A percentile compares a stretch with the other conserved stretches of the same genome.
These are phyloP conservation scores for Antennarius maculatus DNA, from an alignment of 2,797 vertebrate species.

Conservation along the genomic window DNA sequence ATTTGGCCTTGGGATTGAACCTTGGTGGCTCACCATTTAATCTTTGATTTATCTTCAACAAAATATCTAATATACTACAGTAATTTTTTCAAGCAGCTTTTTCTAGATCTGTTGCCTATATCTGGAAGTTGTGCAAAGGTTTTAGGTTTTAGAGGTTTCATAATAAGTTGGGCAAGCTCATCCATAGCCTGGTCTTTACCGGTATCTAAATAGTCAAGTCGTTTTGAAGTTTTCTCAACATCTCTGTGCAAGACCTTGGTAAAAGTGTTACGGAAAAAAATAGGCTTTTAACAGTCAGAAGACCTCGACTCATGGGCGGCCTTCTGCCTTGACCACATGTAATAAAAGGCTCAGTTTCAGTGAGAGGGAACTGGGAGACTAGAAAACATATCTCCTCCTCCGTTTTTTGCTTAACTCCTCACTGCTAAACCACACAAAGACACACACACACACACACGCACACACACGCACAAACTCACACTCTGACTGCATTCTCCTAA, in stretches of 20 bases:
- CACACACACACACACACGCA: slow-evolving; percentile 17
- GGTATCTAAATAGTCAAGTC: slow-evolving; percentile 27
- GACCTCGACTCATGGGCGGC: no score
- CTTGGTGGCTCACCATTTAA: neutral
- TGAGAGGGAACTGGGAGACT: slow-evolving; percentile 57
- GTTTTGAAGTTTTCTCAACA: no score
- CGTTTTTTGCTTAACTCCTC: slow-evolving; percentile 49
- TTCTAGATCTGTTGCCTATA: no score
- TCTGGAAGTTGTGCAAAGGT: no score
- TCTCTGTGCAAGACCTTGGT: no score
- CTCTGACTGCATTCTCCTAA: slow-evolving; percentile 33
- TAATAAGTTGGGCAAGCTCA: no score
- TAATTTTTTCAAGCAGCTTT: no score
- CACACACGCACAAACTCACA: slow-evolving; percentile 30
- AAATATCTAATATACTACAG: no score
- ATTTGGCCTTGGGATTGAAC: slow-evolving; percentile 3
- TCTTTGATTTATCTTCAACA: no score
- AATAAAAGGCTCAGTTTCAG: slow-evolving; percentile 59
- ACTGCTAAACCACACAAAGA: slow-evolving; percentile 2
- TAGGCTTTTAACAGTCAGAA: no score
- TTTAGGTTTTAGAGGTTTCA: no score
- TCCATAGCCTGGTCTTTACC: slow-evolving; percentile 27
- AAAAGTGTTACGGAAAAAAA: no score
- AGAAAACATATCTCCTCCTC: slow-evolving; percentile 63
- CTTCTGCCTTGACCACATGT: slow-evolving; percentile 45